Percentiles rank a stretch among this genome's conserved stretches.
Conservation (phyloP, 2,888 invertebrate species). For the Drosophila kanekoi region DNA sequence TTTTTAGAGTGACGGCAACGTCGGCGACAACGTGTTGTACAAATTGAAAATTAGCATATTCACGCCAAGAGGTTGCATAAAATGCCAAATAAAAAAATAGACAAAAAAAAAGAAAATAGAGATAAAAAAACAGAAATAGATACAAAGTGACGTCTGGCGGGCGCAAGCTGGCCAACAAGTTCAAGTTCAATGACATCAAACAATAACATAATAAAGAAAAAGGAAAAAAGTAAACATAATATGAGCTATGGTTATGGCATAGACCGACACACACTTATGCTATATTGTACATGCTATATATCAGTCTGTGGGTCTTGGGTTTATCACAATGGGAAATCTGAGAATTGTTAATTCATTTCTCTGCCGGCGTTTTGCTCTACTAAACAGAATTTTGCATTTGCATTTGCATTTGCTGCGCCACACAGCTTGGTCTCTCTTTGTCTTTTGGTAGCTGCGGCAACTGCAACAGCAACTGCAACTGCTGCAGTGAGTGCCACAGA, state of each 20-base stretch:
- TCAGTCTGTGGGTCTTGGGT: slow-evolving; percentile 11
- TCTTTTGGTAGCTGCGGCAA: slow-evolving; percentile 12
- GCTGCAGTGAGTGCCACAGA: slow-evolving; percentile 19
- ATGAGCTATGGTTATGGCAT: slow-evolving; percentile 68
- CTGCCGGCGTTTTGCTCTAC: slow-evolving; percentile 71
- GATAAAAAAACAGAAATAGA: slow-evolving; percentile 25
- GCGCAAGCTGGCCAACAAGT: slow-evolving; percentile 59
- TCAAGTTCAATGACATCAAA: slow-evolving; percentile 78
- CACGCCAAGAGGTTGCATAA: slow-evolving; percentile 77
- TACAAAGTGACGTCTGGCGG: slow-evolving; percentile 34
- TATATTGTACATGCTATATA: slow-evolving; percentile 22
- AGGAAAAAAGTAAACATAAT: slow-evolving; percentile 46
- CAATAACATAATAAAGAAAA: slow-evolving; percentile 59
- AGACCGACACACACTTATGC: slow-evolving; percentile 22
- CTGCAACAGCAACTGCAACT: slow-evolving; percentile 15
- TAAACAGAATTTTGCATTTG: slow-evolving; percentile 73
- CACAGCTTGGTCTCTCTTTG: slow-evolving; percentile 11
- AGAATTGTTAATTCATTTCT: slow-evolving; percentile 61
- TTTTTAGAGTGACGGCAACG: slow-evolving; percentile 51
- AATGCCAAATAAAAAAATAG: slow-evolving; percentile 62
- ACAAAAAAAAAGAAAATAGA: slow-evolving; percentile 16
- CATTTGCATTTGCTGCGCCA: slow-evolving; percentile 42
- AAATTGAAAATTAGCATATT: slow-evolving; percentile 69
- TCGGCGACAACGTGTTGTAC: slow-evolving; percentile 43
- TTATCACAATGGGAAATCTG: slow-evolving; percentile 67